Percentiles rank a stretch among this genome's conserved stretches.
phyloP scores from a whole-genome alignment of 2,888 invertebrate genomes.

The Peribatodes rhomboidaria region DNA sequence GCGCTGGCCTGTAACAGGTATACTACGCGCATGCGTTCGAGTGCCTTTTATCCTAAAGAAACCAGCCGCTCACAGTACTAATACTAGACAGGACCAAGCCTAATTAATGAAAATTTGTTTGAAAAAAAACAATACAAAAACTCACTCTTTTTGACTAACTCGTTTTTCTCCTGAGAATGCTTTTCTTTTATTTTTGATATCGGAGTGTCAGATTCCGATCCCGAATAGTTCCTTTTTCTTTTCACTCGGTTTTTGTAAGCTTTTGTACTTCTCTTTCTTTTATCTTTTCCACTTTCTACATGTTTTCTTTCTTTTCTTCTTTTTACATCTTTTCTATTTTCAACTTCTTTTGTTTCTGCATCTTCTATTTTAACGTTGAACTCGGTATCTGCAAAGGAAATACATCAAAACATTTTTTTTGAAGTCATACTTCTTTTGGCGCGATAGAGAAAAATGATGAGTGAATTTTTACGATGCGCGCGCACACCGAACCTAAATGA shows the following conservation, averaged over 20 bases:
- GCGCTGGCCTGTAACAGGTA: no score
- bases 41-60: no score
- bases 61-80: no score
- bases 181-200: conserved; percentile 4
- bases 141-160: neutral
- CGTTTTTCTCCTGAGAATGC: neutral
- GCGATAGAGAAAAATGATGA: no score
- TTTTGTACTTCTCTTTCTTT: conserved; percentile 2
- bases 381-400: neutral
- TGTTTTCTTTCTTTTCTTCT: neutral
- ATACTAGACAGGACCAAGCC: no score
- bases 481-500: no score
- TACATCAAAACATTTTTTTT: no score
- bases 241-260: neutral
- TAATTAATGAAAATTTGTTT: no score
- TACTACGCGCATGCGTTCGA: no score
- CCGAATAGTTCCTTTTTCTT: neutral
- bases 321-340: neutral
- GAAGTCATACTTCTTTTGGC: no score
- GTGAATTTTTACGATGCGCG: no score
- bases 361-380: neutral
- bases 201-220: conserved; percentile 6
- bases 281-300: neutral
- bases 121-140: no score
- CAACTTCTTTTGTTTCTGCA: neutral